Percentiles rank a stretch among this genome's conserved stretches.
Conservation (phyloP, 2,888 invertebrate genomes). For the Sisyra nigra region DNA sequence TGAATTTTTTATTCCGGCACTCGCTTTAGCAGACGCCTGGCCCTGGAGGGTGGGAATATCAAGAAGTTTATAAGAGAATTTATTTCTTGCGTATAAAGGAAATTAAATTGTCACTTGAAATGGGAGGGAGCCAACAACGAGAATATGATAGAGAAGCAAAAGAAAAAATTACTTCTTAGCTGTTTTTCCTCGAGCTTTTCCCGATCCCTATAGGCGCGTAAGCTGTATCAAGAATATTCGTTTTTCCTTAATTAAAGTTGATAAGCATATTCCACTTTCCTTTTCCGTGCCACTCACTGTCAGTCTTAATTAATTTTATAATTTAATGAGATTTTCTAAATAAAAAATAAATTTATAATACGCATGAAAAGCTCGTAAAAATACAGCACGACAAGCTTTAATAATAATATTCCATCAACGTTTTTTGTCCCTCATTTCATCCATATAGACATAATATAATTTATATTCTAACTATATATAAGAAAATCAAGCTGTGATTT, state of each 20-base stretch:
- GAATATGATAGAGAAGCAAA: background rate
- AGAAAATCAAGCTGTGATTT: too few relatives aligned
- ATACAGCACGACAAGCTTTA: too few relatives aligned
- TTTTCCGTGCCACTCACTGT: conserved; percentile 3
- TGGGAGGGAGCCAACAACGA: background rate
- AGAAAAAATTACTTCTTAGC: background rate
- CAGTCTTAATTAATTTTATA: conserved; percentile 9
- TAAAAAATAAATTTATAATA: background rate
- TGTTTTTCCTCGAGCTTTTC: background rate
- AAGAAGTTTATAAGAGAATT: too few relatives aligned
- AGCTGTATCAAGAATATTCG: conserved; percentile 1
- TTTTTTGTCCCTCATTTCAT: too few relatives aligned
- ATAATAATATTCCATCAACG: too few relatives aligned
- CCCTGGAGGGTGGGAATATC: too few relatives aligned
- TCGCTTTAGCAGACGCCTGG: background rate
- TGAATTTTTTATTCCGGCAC: background rate
- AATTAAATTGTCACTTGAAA: background rate
- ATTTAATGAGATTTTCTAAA: conserved; percentile 6
- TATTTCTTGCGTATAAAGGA: too few relatives aligned
- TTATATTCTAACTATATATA: too few relatives aligned
- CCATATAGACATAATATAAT: too few relatives aligned
- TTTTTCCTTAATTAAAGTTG: conserved; percentile 9
- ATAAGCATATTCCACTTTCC: conserved; percentile 5
- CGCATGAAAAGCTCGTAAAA: too few relatives aligned
- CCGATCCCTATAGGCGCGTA: too few relatives aligned